phyloP scores from a whole-genome alignment of 2,888 invertebrate genomes.

The Cheilosia urbana region DNA sequence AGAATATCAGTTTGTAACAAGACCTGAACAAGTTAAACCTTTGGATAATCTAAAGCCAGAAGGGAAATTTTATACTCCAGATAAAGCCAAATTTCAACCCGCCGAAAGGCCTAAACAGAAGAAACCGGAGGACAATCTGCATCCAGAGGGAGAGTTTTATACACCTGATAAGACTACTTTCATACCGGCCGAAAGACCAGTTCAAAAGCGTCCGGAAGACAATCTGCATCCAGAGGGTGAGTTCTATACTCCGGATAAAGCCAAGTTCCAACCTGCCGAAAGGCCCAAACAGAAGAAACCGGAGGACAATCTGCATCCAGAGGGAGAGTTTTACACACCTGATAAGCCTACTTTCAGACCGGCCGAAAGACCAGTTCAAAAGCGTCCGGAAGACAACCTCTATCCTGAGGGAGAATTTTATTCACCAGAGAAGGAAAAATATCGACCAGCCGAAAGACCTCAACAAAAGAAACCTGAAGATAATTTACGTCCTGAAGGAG shows the following conservation, averaged over 20 bases:
- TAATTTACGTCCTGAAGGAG: conserved; percentile 86
- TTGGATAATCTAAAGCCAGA: conserved; percentile 85
- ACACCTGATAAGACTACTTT: conserved; percentile 82
- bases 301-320: conserved; percentile 84
- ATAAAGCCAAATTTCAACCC: conserved; percentile 80
- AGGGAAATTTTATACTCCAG: conserved; percentile 85
- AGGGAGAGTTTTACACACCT: conserved; percentile 76
- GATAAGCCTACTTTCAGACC: conserved; percentile 83
- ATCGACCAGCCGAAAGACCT: conserved; percentile 83
- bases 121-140: conserved; percentile 85
- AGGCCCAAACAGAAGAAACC: conserved; percentile 81
- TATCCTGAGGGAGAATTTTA: too few relatives aligned
- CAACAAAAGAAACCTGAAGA: conserved; percentile 81
- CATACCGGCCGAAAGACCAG: conserved; percentile 83
- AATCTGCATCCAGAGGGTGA: conserved; percentile 86
- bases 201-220: conserved; percentile 85
- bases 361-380: conserved; percentile 81
- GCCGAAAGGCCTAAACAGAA: conserved; percentile 84
- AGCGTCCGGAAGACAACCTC: conserved; percentile 85
- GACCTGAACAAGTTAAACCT: conserved; percentile 80
- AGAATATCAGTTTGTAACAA: conserved; percentile 83
- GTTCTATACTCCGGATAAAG: conserved; percentile 84
- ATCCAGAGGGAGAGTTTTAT: conserved; percentile 85
- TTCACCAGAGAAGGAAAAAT: conserved; percentile 83
- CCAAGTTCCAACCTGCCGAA: conserved; percentile 84